Percentiles rank a stretch among this genome's conserved stretches.
These are phyloP conservation scores for Entomyzon cyanotis DNA, from an alignment of 2,113 vertebrate species.

Conservation along the genomic window DNA sequence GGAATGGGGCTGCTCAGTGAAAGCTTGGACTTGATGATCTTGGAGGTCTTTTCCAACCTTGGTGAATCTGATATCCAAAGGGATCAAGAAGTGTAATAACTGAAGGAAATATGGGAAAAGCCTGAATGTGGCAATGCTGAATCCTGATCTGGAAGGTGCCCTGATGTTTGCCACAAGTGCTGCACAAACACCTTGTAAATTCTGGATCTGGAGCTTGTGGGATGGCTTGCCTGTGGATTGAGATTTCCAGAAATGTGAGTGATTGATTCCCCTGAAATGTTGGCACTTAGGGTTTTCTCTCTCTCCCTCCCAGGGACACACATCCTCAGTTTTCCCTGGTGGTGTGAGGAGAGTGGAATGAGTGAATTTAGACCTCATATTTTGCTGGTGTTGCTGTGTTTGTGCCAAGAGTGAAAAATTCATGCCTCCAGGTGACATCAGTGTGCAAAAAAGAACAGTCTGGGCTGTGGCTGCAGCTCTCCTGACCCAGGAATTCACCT, in stretches of 20 bases:
- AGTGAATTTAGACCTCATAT: fast-evolving
- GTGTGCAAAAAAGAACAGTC: neutral
- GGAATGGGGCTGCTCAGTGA: fast-evolving
- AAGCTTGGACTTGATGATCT: neutral
- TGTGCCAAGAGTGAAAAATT: neutral
- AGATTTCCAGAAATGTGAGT: neutral
- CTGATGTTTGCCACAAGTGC: neutral
- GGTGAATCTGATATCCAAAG: neutral
- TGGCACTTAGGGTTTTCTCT: neutral
- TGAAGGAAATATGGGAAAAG: neutral
- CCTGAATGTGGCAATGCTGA: neutral
- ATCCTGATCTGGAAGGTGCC: neutral
- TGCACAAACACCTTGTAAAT: neutral
- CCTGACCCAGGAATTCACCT: neutral
- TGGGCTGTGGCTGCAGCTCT: neutral
- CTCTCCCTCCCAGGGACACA: neutral
- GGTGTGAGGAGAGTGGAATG: neutral
- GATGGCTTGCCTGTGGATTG: neutral
- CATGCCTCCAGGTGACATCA: neutral
- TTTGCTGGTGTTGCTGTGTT: neutral
- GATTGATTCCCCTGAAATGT: neutral
- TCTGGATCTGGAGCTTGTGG: neutral
- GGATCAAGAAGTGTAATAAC: neutral
- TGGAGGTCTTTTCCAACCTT: neutral
- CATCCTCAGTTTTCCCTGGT: fast-evolving